These are phyloP conservation scores for Drosophila melanosoma DNA, from an alignment of 2,888 invertebrate species.

Conservation along the genomic window DNA sequence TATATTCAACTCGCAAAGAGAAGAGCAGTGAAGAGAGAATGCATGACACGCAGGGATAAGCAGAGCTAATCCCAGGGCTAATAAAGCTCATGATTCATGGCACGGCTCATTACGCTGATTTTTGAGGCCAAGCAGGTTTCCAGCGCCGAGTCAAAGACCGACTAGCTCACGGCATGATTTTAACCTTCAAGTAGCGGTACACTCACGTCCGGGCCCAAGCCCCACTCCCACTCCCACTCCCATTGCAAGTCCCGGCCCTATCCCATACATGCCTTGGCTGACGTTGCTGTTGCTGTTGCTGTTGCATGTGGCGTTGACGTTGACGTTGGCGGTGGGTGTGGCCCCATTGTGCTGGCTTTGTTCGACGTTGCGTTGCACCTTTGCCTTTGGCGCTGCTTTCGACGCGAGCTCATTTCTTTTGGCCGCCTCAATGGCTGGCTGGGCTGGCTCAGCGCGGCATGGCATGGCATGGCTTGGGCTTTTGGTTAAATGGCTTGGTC, in stretches of 20 bases:
- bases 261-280: slow-evolving; percentile 21
- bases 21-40: slow-evolving; percentile 14
- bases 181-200: slow-evolving; percentile 58
- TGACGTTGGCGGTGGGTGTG: slow-evolving; percentile 49
- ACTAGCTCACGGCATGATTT: slow-evolving; percentile 53
- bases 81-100: slow-evolving; percentile 62
- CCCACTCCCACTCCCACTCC: slow-evolving; percentile 3
- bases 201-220: slow-evolving; percentile 12
- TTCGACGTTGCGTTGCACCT: slow-evolving; percentile 60
- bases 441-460: background rate
- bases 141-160: slow-evolving; percentile 54
- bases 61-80: slow-evolving; percentile 39
- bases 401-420: slow-evolving; percentile 58
- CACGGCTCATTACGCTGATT: slow-evolving; percentile 58
- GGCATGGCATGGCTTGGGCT: slow-evolving; percentile 20
- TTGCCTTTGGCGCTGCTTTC: slow-evolving; percentile 63
- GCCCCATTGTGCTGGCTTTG: slow-evolving; percentile 60
- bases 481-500: slow-evolving; percentile 81
- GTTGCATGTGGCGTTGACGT: slow-evolving; percentile 31
- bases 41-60: slow-evolving; percentile 32
- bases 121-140: slow-evolving; percentile 29
- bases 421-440: slow-evolving; percentile 40
- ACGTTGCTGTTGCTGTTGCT: slow-evolving; percentile 19
- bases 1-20: slow-evolving; percentile 1
- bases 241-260: slow-evolving; percentile 9